phyloP scores from a whole-genome alignment of 2,113 vertebrate species.

The Uria aalge region DNA sequence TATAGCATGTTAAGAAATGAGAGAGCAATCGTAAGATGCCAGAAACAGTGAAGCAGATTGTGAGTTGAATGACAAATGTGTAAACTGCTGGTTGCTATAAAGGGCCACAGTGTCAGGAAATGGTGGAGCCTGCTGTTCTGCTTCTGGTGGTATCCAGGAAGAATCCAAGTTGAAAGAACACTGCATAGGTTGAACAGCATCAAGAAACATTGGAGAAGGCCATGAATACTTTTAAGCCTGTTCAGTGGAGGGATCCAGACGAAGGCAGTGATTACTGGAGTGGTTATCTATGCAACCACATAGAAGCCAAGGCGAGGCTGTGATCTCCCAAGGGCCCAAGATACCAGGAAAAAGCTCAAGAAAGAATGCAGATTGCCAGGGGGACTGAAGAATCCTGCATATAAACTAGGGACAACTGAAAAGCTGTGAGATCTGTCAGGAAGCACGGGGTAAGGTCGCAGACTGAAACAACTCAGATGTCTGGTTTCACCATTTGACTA shows the following conservation, averaged over 20 bases:
- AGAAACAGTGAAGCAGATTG: constrained; percentile 42
- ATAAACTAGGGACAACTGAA: constrained; percentile 24
- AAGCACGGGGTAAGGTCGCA: constrained; percentile 15
- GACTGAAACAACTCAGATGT: constrained; percentile 44
- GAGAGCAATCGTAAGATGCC: constrained; percentile 4
- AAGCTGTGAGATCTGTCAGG: constrained; percentile 7
- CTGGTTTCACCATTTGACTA: constrained; percentile 35
- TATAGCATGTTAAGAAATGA: constrained; percentile 11
- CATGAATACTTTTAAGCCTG: neutral
- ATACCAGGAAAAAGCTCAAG: neutral
- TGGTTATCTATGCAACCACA: neutral
- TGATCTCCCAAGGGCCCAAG: neutral
- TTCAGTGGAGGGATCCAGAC: neutral
- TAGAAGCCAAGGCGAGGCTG: neutral
- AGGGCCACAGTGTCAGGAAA: constrained; percentile 11
- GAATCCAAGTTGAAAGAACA: neutral
- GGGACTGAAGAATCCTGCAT: constrained; percentile 20
- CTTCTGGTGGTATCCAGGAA: constrained; percentile 26
- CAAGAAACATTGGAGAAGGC: neutral
- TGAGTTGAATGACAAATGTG: constrained; percentile 49
- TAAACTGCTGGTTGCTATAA: constrained; percentile 47
- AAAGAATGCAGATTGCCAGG: constrained; percentile 11
- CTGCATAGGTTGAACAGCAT: neutral
- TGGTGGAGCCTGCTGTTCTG: neutral
- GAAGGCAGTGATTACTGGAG: neutral